Conservation (phyloP, 2,888 invertebrate species). For the Kryphioiulus occultus region DNA sequence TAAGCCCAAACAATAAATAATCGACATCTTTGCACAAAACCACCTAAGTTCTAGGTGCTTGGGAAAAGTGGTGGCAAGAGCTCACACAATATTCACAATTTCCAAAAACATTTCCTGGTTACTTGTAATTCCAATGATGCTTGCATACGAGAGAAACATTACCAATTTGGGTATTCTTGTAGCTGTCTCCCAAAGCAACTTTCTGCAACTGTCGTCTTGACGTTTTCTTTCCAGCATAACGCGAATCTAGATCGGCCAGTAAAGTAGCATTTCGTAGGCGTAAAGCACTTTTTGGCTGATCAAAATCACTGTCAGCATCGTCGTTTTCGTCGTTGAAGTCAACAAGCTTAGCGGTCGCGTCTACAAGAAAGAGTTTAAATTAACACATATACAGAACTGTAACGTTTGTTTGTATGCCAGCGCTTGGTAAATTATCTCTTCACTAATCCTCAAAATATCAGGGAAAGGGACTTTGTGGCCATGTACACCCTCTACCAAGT, state of each 20-base stretch:
- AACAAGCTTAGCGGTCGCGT: conserved; percentile 41
- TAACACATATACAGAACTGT: neutral
- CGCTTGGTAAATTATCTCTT: too few species aligned
- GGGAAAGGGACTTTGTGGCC: too few species aligned
- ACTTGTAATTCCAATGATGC: neutral
- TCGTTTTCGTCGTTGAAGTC: conserved; percentile 31
- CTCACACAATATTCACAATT: too few species aligned
- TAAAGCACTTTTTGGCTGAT: neutral
- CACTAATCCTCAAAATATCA: too few species aligned
- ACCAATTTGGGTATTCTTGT: neutral
- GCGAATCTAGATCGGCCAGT: neutral
- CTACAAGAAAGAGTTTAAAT: neutral
- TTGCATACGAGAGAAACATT: neutral
- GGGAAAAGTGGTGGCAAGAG: neutral
- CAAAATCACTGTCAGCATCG: neutral
- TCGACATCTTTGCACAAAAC: neutral
- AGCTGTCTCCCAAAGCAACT: neutral
- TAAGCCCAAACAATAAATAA: too few species aligned
- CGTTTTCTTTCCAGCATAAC: conserved; percentile 48
- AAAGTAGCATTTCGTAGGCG: conserved; percentile 23
- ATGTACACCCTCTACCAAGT: too few species aligned
- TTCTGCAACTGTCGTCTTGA: conserved; percentile 7
- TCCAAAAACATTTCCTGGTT: too few species aligned
- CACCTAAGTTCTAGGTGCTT: neutral
- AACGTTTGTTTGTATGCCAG: neutral